Conservation (phyloP, 2,113 vertebrate species). For the Anoura caudifer region DNA sequence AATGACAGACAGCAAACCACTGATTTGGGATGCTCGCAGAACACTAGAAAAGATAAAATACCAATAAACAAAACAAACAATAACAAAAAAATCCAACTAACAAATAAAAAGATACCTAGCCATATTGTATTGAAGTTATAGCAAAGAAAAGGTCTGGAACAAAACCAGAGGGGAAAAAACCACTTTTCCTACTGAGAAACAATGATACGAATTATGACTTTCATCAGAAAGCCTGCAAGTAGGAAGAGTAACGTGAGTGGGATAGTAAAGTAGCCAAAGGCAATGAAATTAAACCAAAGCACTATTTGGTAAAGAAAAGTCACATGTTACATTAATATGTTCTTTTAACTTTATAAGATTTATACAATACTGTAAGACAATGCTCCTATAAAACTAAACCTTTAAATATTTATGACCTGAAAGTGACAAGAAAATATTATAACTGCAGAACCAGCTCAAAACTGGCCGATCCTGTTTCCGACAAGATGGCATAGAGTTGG, state of each 20-base stretch:
- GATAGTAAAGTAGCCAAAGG: not conserved
- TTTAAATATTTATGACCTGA: not conserved
- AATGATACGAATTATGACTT: not conserved
- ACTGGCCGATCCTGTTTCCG: not conserved
- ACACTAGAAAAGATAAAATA: not conserved
- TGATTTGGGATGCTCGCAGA: not conserved
- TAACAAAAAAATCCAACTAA: not conserved
- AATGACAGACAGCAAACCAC: not conserved
- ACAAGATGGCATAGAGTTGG: not conserved
- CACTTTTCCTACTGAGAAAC: not conserved
- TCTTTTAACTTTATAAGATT: not conserved
- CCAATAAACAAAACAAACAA: not conserved
- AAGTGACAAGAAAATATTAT: not conserved
- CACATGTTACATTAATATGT: not conserved
- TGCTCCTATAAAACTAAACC: not conserved
- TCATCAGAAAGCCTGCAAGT: not conserved
- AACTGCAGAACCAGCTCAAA: not conserved
- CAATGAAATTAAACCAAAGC: not conserved
- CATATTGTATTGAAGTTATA: not conserved
- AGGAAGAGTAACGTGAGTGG: not conserved
- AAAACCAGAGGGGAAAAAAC: not conserved
- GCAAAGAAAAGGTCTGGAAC: not conserved
- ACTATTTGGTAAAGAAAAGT: not conserved
- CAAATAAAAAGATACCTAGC: not conserved
- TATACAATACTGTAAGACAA: not conserved